Percentiles rank a stretch among this genome's conserved stretches.
phyloP scores from a whole-genome alignment of 2,797 vertebrate genomes.

The Amphiprion clarkii region DNA sequence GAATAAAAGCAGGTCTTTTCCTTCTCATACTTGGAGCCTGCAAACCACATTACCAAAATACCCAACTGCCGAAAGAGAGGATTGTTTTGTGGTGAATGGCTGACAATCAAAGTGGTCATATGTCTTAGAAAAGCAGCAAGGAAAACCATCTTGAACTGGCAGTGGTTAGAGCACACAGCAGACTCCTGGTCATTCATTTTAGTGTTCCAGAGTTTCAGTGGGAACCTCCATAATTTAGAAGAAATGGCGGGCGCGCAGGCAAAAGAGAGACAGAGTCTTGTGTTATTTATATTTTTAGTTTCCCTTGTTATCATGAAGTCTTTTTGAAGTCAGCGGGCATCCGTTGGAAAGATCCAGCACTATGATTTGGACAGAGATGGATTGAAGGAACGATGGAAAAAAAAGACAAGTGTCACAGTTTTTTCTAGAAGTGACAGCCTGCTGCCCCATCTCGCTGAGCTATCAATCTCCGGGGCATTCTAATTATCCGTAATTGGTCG shows the following conservation, averaged over 20 bases:
- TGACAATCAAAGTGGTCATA: slow-evolving; percentile 72
- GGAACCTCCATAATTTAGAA: slow-evolving; percentile 52
- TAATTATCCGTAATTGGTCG: slow-evolving; percentile 80
- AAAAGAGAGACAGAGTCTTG: slow-evolving; percentile 13
- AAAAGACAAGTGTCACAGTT: slow-evolving; percentile 61
- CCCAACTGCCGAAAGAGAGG: slow-evolving; percentile 64
- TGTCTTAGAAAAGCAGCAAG: slow-evolving; percentile 63
- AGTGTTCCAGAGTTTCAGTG: slow-evolving; percentile 25
- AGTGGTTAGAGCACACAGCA: slow-evolving; percentile 29
- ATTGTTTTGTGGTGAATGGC: slow-evolving; percentile 69
- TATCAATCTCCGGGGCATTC: slow-evolving; percentile 81
- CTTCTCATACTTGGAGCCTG: slow-evolving; percentile 42
- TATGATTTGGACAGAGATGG: slow-evolving; percentile 54
- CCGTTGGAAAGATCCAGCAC: slow-evolving; percentile 44
- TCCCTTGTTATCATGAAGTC: slow-evolving; percentile 46
- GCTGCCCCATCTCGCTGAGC: slow-evolving; percentile 68
- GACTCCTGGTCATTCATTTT: slow-evolving; percentile 55
- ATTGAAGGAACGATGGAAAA: slow-evolving; percentile 33
- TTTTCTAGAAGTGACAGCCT: slow-evolving; percentile 72
- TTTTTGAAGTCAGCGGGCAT: slow-evolving; percentile 51
- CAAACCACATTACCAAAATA: slow-evolving; percentile 75
- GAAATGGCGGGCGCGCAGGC: slow-evolving; percentile 28
- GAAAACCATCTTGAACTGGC: slow-evolving; percentile 57
- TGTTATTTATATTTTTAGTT: slow-evolving; percentile 50
- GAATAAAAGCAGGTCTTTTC: slow-evolving; percentile 49